Percentiles rank a stretch among this genome's conserved stretches.
phyloP scores from a whole-genome alignment of 2,888 invertebrate species.

The Dusona sp. region DNA sequence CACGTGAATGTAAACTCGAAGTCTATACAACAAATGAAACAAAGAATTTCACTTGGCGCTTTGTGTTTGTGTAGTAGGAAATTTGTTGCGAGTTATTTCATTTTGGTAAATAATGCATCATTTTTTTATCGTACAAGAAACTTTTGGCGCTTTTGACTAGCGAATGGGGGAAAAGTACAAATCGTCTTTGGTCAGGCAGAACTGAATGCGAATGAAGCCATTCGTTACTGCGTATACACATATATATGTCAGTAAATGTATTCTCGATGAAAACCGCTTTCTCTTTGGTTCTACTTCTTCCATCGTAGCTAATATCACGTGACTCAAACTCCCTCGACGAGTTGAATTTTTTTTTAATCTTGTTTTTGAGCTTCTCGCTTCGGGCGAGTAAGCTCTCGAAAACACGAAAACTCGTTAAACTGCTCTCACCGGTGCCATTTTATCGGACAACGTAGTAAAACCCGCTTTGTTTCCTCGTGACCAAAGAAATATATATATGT shows the following conservation, averaged over 20 bases:
- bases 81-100: too few species aligned
- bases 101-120: too few species aligned
- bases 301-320: constrained; percentile 29
- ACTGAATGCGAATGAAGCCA: not conserved
- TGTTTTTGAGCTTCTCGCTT: constrained; percentile 37
- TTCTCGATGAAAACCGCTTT: constrained; percentile 69
- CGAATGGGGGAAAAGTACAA: not conserved
- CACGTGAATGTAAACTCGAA: too few species aligned
- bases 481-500: not conserved
- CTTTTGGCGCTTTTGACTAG: not conserved
- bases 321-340: constrained; percentile 52
- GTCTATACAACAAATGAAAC: too few species aligned
- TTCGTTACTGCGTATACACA: not conserved
- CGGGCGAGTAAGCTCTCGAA: constrained; percentile 45
- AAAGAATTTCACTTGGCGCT: too few species aligned
- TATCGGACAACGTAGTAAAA: constrained; percentile 15
- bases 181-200: not conserved
- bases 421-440: constrained; percentile 32
- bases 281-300: constrained; percentile 68
- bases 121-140: not conserved
- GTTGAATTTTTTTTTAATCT: constrained; percentile 24
- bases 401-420: constrained; percentile 56
- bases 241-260: not conserved
- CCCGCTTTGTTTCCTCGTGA: constrained; percentile 34
- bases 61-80: too few species aligned